Conservation (phyloP, 2,113 vertebrate species). For the Sciurus niger region DNA sequence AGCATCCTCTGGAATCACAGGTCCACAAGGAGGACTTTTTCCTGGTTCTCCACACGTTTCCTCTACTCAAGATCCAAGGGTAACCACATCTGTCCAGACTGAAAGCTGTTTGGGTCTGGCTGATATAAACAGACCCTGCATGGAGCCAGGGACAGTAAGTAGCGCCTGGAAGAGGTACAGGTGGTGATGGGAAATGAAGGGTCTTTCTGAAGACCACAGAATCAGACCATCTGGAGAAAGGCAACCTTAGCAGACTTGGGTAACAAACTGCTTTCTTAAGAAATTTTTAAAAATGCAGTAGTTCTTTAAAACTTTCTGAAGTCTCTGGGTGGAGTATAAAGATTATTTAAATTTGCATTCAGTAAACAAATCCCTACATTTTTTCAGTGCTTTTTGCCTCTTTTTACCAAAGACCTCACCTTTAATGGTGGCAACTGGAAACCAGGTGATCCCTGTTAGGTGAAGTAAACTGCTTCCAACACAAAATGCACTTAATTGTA, state of each 20-base stretch:
- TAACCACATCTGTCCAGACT: conserved; percentile 52
- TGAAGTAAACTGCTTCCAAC: background rate
- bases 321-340: conserved; percentile 31
- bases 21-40: background rate
- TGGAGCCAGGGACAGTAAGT: conserved; percentile 54
- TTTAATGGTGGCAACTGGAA: background rate
- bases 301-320: conserved; percentile 81
- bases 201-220: conserved; percentile 67
- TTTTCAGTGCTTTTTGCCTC: conserved; percentile 7
- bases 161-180: conserved; percentile 69
- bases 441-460: background rate
- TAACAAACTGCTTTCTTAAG: conserved; percentile 79
- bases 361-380: conserved; percentile 63
- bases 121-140: conserved; percentile 71
- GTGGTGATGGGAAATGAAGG: conserved; percentile 69
- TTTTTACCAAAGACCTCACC: background rate
- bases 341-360: conserved; percentile 37
- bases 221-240: conserved; percentile 64
- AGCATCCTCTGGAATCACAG: background rate
- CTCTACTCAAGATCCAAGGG: background rate
- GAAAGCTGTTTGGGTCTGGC: conserved; percentile 68
- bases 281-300: conserved; percentile 71
- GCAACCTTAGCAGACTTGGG: conserved; percentile 62
- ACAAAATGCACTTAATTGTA: background rate
- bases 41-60: background rate